phyloP scores from a whole-genome alignment of 1,140 invertebrate genomes.

The Drosophila sucinea region DNA sequence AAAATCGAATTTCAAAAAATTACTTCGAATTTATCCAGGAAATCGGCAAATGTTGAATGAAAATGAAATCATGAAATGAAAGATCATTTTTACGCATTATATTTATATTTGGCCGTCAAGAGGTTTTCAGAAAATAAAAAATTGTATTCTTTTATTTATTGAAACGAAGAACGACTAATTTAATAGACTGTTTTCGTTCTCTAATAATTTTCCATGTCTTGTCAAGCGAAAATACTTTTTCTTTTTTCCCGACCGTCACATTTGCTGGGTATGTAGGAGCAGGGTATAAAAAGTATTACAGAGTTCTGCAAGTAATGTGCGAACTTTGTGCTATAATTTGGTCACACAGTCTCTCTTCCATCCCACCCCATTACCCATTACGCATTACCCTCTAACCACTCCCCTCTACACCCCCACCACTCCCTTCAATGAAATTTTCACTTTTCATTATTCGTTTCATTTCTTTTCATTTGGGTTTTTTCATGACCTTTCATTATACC shows the following conservation, averaged over 20 bases:
- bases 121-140: no score
- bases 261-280: conserved; percentile 60
- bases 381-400: no score
- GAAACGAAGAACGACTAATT: no score
- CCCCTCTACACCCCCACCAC: not conserved
- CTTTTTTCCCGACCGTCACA: conserved; percentile 21
- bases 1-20: no score
- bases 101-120: no score
- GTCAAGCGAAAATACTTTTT: conserved; percentile 40
- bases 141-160: no score
- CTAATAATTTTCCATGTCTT: not conserved
- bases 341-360: conserved; percentile 18
- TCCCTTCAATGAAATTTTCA: conserved; percentile 4
- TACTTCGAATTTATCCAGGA: no score
- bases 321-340: conserved; percentile 78
- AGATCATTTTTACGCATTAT: no score
- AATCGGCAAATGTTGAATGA: no score
- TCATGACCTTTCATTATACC: no score
- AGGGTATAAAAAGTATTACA: conserved; percentile 51
- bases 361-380: not conserved
- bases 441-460: conserved; percentile 6
- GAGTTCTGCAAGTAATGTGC: conserved; percentile 73
- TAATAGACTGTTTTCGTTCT: no score
- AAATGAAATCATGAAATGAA: no score
- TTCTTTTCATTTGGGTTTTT: conserved; percentile 3